Base-by-base conservation (phyloP, 2,888 invertebrate species). In the Spisula solida region DNA sequence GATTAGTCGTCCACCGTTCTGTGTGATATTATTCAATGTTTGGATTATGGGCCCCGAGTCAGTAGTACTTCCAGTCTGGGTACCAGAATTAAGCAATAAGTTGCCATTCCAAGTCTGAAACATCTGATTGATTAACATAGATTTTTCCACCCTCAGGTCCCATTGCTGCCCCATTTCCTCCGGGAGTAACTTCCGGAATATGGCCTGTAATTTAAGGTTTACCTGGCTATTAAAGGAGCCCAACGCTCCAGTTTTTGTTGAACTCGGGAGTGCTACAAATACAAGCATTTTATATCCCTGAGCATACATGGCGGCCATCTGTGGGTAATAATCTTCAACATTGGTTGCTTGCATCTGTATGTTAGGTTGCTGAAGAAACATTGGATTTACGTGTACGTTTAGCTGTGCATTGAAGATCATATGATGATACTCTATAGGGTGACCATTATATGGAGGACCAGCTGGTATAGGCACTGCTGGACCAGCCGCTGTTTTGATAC, bases 121-220 rank as follows among this genome's bases (percentile, higher is more conserved):
- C 92, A 89, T 92, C 85, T 92, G 89, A 25, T 89, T 90, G 0
- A 90, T 56, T 2, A 93, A 29, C 16, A 89, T 82, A 0, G 95
- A 94, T 86, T 96, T 96, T 70, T 95, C 95, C 34, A 96, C 93
- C 8, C 92, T 90, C 48, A 96, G 84, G 75, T 93, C 90, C 94
- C 94, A 96, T 55, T 90, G 88, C 78, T 95, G 93, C 8, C 88
- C 85, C 18, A 34, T 81, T 34, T 93, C 93, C 25, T 90, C 91
- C 16, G 91, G 86, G 8, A 93, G 93, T 34, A 93, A 87, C 25
- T 92, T 91, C 47, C 94, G 92, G 84, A 94, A 95, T 81, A 95
- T 93, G 20, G 93, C 95, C 70, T 95, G 95, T 31, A 93, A 92
- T 81, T 90, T 91, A 48, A 86, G 80, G 18, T 75, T 88, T 6